These are phyloP conservation scores for Caenorhabditis latens DNA, from an alignment of 1,140 invertebrate species.

Conservation along the genomic window DNA sequence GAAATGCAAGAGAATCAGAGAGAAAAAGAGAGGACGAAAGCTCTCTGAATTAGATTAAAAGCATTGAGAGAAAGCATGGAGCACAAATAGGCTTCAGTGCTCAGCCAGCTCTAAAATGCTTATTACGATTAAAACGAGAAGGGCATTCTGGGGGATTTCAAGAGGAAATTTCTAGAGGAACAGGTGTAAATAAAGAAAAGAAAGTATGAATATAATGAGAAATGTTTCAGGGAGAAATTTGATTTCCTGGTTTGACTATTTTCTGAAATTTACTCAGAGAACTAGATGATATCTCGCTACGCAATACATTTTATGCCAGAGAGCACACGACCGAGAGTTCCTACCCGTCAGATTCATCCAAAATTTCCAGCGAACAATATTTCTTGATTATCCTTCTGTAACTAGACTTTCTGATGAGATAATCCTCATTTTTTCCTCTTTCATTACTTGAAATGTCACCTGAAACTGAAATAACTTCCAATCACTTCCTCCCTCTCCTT, in stretches of 20 bases:
- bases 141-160: background rate
- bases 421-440: too few relatives aligned
- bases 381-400: too few relatives aligned
- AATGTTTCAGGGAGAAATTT: too few relatives aligned
- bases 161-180: background rate
- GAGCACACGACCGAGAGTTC: too few relatives aligned
- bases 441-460: too few relatives aligned
- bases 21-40: background rate
- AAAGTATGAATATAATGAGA: background rate
- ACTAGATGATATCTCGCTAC: too few relatives aligned
- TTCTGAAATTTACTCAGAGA: too few relatives aligned
- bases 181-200: background rate
- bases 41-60: conserved; percentile 30
- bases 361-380: too few relatives aligned
- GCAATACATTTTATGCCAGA: too few relatives aligned
- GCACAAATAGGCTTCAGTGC: background rate
- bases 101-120: background rate
- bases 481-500: background rate
- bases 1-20: background rate
- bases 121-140: conserved; percentile 6
- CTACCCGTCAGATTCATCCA: too few relatives aligned
- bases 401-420: too few relatives aligned
- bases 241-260: too few relatives aligned
- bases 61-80: background rate
- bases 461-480: background rate